phyloP scores from a whole-genome alignment of 2,797 vertebrate species.

The Triplophysa yarkandensis region DNA sequence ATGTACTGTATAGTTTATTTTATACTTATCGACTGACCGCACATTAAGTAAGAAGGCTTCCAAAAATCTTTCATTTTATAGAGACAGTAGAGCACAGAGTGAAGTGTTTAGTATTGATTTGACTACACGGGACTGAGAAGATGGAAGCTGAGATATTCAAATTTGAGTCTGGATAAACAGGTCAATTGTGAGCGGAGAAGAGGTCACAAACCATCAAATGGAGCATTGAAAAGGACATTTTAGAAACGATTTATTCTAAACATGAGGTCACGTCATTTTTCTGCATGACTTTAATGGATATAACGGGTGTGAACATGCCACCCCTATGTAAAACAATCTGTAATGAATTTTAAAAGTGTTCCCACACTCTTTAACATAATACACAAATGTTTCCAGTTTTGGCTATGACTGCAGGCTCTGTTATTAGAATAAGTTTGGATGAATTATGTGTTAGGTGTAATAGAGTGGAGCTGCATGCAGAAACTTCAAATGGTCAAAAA shows the following conservation, averaged over 20 bases:
- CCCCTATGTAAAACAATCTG: background rate
- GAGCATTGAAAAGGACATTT: background rate
- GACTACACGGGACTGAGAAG: background rate
- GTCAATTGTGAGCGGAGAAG: background rate
- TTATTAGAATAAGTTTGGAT: constrained; percentile 58
- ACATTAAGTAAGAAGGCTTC: background rate
- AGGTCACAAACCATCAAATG: background rate
- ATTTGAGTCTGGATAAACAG: constrained; percentile 1
- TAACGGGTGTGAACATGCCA: background rate
- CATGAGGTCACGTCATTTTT: too few species aligned
- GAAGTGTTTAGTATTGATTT: constrained; percentile 7
- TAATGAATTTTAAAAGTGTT: constrained; percentile 39
- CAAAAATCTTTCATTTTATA: background rate
- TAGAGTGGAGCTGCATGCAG: constrained; percentile 6
- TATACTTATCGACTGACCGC: background rate
- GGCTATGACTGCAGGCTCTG: constrained; percentile 63
- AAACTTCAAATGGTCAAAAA: constrained; percentile 2
- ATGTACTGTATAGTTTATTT: background rate
- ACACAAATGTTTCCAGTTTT: constrained; percentile 68
- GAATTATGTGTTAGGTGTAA: background rate
- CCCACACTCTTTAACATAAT: constrained; percentile 64
- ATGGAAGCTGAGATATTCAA: background rate
- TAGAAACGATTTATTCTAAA: too few species aligned
- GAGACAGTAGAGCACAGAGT: background rate
- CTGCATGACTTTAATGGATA: background rate